A percentile compares a stretch with the other conserved stretches of the same genome.
phyloP scores from a whole-genome alignment of 2,797 vertebrate genomes.

The Potorous gilbertii region DNA sequence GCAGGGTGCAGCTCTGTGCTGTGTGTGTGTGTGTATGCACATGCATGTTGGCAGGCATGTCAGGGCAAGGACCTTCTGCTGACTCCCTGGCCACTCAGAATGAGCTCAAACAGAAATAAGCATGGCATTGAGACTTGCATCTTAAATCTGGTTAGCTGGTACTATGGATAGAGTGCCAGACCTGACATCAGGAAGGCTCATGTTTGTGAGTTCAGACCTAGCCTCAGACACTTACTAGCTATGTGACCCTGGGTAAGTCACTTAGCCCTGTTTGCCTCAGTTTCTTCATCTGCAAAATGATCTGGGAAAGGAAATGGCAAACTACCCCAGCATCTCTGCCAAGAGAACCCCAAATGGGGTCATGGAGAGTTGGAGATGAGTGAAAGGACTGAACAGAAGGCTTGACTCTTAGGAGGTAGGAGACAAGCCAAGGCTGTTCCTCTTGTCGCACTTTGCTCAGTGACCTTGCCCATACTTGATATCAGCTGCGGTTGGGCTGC shows the following conservation, averaged over 20 bases:
- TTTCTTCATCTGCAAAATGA: background rate
- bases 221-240: background rate
- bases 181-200: background rate
- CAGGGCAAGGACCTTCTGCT: background rate
- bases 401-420: background rate
- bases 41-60: background rate
- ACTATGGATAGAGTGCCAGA: background rate
- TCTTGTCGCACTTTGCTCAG: background rate
- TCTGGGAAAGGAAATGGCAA: background rate
- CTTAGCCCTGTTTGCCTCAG: background rate
- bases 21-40: fast-evolving
- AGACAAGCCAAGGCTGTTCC: background rate
- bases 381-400: background rate
- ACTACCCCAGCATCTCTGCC: background rate
- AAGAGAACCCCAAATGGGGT: background rate
- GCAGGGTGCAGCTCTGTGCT: background rate
- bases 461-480: fast-evolving
- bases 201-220: background rate
- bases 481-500: background rate
- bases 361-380: background rate
- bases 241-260: background rate
- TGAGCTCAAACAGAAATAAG: background rate
- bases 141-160: too few species aligned
- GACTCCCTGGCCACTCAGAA: background rate
- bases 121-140: background rate